Base-by-base conservation (phyloP, 2,888 invertebrate species). In the Cecidostiba fungosa region DNA sequence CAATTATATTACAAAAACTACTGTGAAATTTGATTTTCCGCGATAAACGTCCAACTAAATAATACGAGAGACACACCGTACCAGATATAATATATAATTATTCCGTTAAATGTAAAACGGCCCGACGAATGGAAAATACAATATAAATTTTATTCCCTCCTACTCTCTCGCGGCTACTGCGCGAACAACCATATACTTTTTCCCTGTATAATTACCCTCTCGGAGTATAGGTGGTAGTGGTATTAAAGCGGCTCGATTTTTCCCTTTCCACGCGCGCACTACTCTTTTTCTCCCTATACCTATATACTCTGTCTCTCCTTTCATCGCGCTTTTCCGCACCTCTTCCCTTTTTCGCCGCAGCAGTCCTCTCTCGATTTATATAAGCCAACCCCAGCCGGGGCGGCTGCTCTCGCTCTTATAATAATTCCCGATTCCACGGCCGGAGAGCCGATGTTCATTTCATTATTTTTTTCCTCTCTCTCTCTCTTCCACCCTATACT, bases 351-450 rank as follows among this genome's bases (percentile, higher is more conserved):
- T 66, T 78, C 77, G 80, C 50, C 72, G 74, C 82, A 29, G 86
- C 88, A 50, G 54, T 59, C n/a, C 54, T 59, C 54, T 88, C 88
- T 89, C 89, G 89, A 90, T 91, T 90, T 91, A 89, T 91, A 90
- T 90, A 89, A 90, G 89, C 88, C 83, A 86, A 86, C 85, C 88
- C 89, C 90, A 89, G 90, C 88, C 69, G 77, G 39, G 43, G 36
- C 87, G 82, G 88, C 89, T 8, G 6, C 82, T 23, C 76, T 54
- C 77, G 39, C 85, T 91, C 91, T 91, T 92, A 92, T 92, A 92
- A 93, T 92, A 93, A 93, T 93, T 92, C 91, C 91, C 91, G 90
- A 92, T 91, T 91, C 91, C 89, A 87, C 86, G n/a, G n/a, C 54
- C 47, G 47, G 59, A 36, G 70, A 16, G 77, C 88, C 90, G 92